Conservation (phyloP, 30 jellyfish, hydroid and myxozoan species). For the Aurelia aurita region DNA sequence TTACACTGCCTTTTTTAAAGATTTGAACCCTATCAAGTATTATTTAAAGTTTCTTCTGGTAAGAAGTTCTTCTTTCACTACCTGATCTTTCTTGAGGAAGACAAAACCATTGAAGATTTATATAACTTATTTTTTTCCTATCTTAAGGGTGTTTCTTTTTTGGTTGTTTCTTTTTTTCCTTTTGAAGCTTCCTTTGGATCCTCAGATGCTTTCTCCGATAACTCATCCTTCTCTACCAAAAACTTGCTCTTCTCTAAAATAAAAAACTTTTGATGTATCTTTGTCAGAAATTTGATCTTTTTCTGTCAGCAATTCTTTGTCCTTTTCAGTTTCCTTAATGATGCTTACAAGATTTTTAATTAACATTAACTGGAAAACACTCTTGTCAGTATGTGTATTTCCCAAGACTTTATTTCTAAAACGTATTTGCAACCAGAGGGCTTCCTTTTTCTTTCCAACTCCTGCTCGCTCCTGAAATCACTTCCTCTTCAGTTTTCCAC, state of each 20-base stretch:
- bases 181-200: conserved; percentile 7
- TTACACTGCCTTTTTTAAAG: too few relatives aligned
- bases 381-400: not conserved
- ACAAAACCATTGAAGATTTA: too few relatives aligned
- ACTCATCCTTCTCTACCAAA: conserved; percentile 14
- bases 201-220: conserved; percentile 6
- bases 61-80: too few relatives aligned
- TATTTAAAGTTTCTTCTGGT: too few relatives aligned
- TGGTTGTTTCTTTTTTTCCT: conserved; percentile 7
- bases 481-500: conserved; percentile 37
- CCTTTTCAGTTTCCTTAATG: not conserved
- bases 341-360: not conserved
- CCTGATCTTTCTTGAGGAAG: too few relatives aligned
- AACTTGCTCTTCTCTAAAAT: not conserved
- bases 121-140: too few relatives aligned
- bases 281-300: not conserved
- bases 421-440: not conserved
- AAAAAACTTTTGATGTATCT: conserved; percentile 12
- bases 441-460: conserved; percentile 7
- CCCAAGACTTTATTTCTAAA: conserved; percentile 37
- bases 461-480: not conserved
- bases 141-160: not conserved
- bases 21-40: too few relatives aligned
- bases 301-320: not conserved
- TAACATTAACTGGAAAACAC: not conserved